phyloP scores from a whole-genome alignment of 2,797 vertebrate genomes.

The Hypotaenidia okinawae region DNA sequence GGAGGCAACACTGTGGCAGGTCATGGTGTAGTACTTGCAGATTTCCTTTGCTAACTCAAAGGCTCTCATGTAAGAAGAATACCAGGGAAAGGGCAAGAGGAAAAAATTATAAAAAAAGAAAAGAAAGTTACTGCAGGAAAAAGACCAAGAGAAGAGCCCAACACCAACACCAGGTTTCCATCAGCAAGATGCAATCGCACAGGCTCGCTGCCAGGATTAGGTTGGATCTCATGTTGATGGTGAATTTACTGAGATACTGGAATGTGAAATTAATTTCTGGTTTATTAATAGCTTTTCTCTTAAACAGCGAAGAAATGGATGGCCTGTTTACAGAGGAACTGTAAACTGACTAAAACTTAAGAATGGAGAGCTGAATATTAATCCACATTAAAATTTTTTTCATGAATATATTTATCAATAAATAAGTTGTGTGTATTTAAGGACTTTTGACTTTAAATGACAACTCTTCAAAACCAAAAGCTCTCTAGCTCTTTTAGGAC shows the following conservation, averaged over 20 bases:
- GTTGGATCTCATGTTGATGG: not conserved
- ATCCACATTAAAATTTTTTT: not conserved
- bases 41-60: not conserved
- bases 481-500: not conserved
- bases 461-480: not conserved
- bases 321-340: not conserved
- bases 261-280: not conserved
- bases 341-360: not conserved
- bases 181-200: not conserved
- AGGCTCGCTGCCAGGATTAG: not conserved
- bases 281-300: slow-evolving; percentile 1
- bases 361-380: not conserved
- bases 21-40: not conserved
- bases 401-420: not conserved
- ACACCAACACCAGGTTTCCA: not conserved
- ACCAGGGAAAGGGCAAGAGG: not conserved
- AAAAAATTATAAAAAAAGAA: not conserved
- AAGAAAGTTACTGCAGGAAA: not conserved
- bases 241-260: not conserved
- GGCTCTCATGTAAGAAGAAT: not conserved
- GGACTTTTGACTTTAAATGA: not conserved
- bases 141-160: not conserved
- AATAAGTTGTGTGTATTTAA: not conserved
- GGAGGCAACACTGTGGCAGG: not conserved
- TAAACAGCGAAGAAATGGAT: not conserved